These are phyloP conservation scores for Empis stercorea DNA, from an alignment of 2,888 invertebrate species.

Conservation along the genomic window DNA sequence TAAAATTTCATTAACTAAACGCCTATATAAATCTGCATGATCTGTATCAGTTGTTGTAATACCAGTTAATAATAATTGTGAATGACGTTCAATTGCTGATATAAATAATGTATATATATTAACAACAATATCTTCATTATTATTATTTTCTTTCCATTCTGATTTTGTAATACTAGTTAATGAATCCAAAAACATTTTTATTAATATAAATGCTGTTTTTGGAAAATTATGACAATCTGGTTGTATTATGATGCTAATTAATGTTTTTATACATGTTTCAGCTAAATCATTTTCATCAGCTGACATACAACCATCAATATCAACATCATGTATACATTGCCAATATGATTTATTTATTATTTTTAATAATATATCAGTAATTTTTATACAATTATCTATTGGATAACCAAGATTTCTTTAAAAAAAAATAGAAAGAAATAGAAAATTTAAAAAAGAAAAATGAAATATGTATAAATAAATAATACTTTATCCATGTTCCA, in stretches of 20 bases:
- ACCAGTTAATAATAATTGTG: constrained; percentile 37
- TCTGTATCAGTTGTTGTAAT: constrained; percentile 33
- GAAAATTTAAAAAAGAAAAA: too few species aligned
- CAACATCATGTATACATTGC: constrained; percentile 33
- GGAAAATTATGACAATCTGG: constrained; percentile 50
- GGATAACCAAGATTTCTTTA: constrained; percentile 29
- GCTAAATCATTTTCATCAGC: constrained; percentile 44
- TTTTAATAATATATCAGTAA: constrained; percentile 34
- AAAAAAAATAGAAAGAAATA: too few species aligned
- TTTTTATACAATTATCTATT: constrained; percentile 30
- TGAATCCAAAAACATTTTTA: constrained; percentile 45
- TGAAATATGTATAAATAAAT: background rate
- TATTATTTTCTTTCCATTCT: constrained; percentile 38
- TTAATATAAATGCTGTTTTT: constrained; percentile 42
- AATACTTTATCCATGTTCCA: constrained; percentile 47
- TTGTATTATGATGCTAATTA: constrained; percentile 41
- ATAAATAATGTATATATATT: constrained; percentile 55
- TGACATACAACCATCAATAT: constrained; percentile 39
- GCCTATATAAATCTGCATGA: constrained; percentile 40
- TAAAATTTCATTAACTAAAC: constrained; percentile 58
- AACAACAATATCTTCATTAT: constrained; percentile 48
- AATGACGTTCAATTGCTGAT: constrained; percentile 58
- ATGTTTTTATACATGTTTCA: constrained; percentile 49
- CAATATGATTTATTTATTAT: constrained; percentile 36
- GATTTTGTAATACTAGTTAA: constrained; percentile 41